Evolutionary conservation across 2,113 vertebrate species (phyloP).

Genomic region (Tetrax tetrax): DNA sequence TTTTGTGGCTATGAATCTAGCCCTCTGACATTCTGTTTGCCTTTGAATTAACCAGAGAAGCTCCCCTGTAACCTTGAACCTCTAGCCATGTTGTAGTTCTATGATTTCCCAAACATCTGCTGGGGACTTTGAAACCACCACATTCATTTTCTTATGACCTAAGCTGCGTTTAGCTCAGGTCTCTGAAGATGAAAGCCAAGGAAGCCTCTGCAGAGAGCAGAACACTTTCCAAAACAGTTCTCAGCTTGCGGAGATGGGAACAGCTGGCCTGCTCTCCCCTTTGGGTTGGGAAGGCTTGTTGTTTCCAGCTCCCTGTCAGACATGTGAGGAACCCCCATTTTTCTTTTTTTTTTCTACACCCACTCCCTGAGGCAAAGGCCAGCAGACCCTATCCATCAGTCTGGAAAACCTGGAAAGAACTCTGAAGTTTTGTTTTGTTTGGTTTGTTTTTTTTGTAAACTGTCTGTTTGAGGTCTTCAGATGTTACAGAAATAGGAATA

Average conservation of each 20-base stretch:
- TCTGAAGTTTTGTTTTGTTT: neutral
- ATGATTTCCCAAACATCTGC: conserved; percentile 55
- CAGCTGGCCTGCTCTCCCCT: neutral
- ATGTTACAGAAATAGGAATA: neutral
- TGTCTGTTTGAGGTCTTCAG: neutral
- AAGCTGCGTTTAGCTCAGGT: conserved; percentile 19
- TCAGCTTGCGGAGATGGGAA: neutral
- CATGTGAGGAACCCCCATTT: neutral
- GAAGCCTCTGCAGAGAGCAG: conserved; percentile 9
- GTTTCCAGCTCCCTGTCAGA: neutral
- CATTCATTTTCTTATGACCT: conserved; percentile 35
- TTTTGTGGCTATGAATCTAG: neutral
- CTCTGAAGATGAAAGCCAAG: conserved; percentile 49
- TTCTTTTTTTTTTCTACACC: neutral
- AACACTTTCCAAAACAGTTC: neutral
- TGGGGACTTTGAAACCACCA: conserved; percentile 46
- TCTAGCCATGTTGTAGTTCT: neutral
- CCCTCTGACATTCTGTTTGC: neutral
- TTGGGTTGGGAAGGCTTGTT: neutral
- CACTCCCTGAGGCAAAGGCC: neutral
- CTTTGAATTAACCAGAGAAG: neutral
- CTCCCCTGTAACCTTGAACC: neutral
- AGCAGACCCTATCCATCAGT: neutral
- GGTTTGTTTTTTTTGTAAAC: neutral
- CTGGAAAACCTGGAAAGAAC: neutral